Base-by-base conservation (phyloP, 2,797 vertebrate genomes). In the Acanthis flammea region DNA sequence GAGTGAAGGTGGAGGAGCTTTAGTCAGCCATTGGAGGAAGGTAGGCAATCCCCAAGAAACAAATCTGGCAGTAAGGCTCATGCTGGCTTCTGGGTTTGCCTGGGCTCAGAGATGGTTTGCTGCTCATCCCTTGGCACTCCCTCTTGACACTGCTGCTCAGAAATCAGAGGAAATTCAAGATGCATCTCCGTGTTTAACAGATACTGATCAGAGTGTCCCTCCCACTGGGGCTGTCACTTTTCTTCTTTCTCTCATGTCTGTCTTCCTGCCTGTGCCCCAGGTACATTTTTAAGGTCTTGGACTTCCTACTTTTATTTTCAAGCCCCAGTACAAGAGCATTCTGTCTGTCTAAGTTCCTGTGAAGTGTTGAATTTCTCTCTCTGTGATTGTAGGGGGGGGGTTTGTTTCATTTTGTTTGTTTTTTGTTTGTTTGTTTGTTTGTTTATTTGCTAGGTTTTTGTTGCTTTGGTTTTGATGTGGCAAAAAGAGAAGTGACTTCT, bases 311-410 rank as follows among this genome's bases (percentile, higher is more conserved):
- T 58, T 31, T 54, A 54, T 63, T 84, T 91, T 70, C 76, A 77
- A 78, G 33, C 28, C 76, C 17, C 23, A 19, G 10, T 91, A 47
- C 27, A 48, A 50, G 28, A 63, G 47, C 28, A 6, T 70, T 73
- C 44, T 81, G 19, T 61, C 37, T 74, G 16, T 44, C 30, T 72
- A 44, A 54, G 30, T 61, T 87, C 61, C 79, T 74, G 33, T 61
- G 48, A 45, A 70, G 23, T 41, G 7, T 25, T 83, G 54, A 73
- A 35, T 82, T 83, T 88, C 37, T 66, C 19, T 68, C 25, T 41
- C 21, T 87, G 8, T n/a, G 24, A 28, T 65, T 74, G 17, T 11
- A 22, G 8, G 0, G 0, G 0, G 1, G 16, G 35, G 21, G 51
- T 15, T 4, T 11, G 7, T 63, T 76, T 55, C 1, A 7, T 54